A percentile compares a stretch with the other conserved stretches of the same genome.
Conservation (phyloP, 2,888 invertebrate genomes). For the Diaperis boleti region DNA sequence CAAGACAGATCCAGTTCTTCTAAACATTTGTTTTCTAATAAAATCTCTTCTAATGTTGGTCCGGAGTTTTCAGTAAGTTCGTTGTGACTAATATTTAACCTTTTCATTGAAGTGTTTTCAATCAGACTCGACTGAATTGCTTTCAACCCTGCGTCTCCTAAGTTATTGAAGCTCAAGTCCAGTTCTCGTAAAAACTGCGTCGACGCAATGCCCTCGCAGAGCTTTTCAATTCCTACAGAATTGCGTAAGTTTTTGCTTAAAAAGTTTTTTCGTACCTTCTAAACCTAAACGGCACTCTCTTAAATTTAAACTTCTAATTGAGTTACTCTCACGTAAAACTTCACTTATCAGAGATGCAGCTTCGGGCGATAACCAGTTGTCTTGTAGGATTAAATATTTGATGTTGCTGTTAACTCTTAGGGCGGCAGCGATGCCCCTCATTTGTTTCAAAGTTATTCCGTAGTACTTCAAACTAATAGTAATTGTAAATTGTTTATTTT, state of each 20-base stretch:
- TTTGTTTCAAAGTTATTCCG: slow-evolving; percentile 60
- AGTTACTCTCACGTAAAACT: slow-evolving; percentile 62
- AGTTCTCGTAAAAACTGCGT: slow-evolving; percentile 60
- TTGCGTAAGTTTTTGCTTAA: neutral
- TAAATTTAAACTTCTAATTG: slow-evolving; percentile 61
- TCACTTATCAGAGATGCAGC: slow-evolving; percentile 62
- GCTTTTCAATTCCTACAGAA: slow-evolving; percentile 55
- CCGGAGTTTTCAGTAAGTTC: slow-evolving; percentile 65
- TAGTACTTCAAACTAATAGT: slow-evolving; percentile 58
- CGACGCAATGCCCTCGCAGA: slow-evolving; percentile 60
- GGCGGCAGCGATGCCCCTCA: slow-evolving; percentile 60
- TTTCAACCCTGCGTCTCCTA: slow-evolving; percentile 65
- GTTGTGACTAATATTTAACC: slow-evolving; percentile 68
- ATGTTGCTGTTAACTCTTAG: slow-evolving; percentile 61
- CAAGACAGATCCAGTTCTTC: slow-evolving; percentile 68
- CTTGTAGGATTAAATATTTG: slow-evolving; percentile 61
- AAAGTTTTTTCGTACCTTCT: slow-evolving; percentile 46
- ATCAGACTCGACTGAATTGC: slow-evolving; percentile 59
- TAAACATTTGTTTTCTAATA: slow-evolving; percentile 64
- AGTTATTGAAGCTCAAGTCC: slow-evolving; percentile 65
- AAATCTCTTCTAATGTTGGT: slow-evolving; percentile 61
- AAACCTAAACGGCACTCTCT: slow-evolving; percentile 65
- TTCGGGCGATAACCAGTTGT: slow-evolving; percentile 63
- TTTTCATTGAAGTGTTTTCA: slow-evolving; percentile 59
- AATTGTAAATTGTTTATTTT: neutral